Base-by-base conservation (phyloP, 2,888 invertebrate genomes). In the Esperia sulphurella region DNA sequence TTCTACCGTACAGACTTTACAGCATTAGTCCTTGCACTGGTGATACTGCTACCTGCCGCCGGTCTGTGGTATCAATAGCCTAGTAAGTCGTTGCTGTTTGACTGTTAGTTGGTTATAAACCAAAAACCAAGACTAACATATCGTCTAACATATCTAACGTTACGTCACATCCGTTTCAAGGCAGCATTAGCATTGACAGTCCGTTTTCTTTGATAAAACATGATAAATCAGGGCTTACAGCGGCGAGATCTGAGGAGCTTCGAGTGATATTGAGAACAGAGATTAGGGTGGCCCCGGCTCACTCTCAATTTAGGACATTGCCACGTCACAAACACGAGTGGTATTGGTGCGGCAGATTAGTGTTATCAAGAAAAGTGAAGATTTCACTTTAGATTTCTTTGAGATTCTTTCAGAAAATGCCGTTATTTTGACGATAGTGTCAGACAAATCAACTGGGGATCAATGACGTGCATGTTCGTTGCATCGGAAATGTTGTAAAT, bases 191-290 rank as follows among this genome's bases (percentile, higher is more conserved):
- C 50, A 59, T 61, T 80, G 80, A 75, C 82, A 79, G 59, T 57
- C 52, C 57, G 50, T 59, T 56, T 38, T 59, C 52, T 42, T 42
- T 56, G 77, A 79, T 78, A 79, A 73, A 57, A 51, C 67, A 54
- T 76, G 82, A 82, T 73, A 81, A 82, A 83, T 83, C 80, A 71
- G 75, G 71, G 65, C 65, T 68, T 74, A 70, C 48, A 46, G 67
- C 83, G 82, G 80, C 59, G 50, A 63, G 70, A 75, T 83, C 73
- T 68, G 52, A 79, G 52, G 61, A 54, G 55, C 51, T 60, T 59
- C 53, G 43, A 54, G 31, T 57, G 59, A 54, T 68, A 69, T 66
- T 60, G 35, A 39, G 31, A 43, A 35, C 40, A 35, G 45, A 63
- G 72, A 72, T 79, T 71, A 75, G 41, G 41, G 51, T 59, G 56